These are phyloP conservation scores for Magallana ariakensis DNA, from an alignment of 1,140 invertebrate genomes.

Conservation along the genomic window DNA sequence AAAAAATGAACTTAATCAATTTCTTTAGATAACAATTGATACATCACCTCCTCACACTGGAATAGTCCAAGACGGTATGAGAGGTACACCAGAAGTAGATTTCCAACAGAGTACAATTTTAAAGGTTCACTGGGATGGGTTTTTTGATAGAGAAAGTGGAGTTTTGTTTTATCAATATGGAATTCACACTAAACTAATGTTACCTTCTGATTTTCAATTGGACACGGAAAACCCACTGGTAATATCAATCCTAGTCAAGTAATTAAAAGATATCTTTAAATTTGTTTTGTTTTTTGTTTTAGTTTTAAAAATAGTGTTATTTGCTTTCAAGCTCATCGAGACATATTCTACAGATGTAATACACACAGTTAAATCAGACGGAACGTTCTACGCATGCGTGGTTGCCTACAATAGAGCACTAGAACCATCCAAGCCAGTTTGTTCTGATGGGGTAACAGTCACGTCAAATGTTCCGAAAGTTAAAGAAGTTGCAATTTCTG, in stretches of 20 bases:
- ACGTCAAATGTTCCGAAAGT: conserved; percentile 55
- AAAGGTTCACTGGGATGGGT: conserved; percentile 60
- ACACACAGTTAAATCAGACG: conserved; percentile 41
- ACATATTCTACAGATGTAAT: conserved; percentile 51
- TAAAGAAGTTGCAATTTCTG: conserved; percentile 47
- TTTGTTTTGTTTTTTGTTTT: background rate
- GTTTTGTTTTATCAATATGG: conserved; percentile 62
- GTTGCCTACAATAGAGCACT: conserved; percentile 66
- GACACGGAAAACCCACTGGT: background rate
- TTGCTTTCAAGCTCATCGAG: conserved; percentile 46
- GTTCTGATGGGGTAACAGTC: conserved; percentile 66
- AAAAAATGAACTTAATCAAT: no score
- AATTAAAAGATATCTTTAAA: no score
- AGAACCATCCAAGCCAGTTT: conserved; percentile 61
- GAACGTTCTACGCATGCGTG: conserved; percentile 63
- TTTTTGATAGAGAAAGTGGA: conserved; percentile 67
- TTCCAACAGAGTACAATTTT: conserved; percentile 51
- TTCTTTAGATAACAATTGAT: conserved; percentile 60
- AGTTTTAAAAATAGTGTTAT: background rate
- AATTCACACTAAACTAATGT: conserved; percentile 29
- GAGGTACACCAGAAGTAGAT: conserved; percentile 59
- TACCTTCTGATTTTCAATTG: background rate
- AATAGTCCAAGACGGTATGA: conserved; percentile 58
- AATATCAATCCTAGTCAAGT: background rate
- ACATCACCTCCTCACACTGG: conserved; percentile 58